These are phyloP conservation scores for Mercenaria mercenaria DNA, from an alignment of 1,140 invertebrate species.

Conservation along the genomic window DNA sequence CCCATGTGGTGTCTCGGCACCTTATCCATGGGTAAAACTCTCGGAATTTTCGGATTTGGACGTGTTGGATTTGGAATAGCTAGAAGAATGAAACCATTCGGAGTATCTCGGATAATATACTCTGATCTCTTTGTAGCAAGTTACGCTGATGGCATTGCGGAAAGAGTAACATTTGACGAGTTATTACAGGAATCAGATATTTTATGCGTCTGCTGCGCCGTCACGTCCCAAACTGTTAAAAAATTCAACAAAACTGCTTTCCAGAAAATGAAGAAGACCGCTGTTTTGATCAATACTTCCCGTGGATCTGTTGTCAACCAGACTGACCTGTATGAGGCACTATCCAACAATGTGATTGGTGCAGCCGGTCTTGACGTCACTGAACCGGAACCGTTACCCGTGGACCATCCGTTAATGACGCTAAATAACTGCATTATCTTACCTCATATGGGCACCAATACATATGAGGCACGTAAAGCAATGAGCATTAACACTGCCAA, in stretches of 20 bases:
- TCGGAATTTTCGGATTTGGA: slow-evolving; percentile 95
- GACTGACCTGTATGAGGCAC: slow-evolving; percentile 81
- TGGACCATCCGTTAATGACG: slow-evolving; percentile 62
- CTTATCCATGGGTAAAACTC: slow-evolving; percentile 91
- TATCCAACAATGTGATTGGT: slow-evolving; percentile 60
- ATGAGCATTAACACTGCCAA: slow-evolving; percentile 64
- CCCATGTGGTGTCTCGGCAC: slow-evolving; percentile 95
- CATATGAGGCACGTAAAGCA: slow-evolving; percentile 32
- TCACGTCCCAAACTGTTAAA: slow-evolving; percentile 72
- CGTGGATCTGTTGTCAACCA: slow-evolving; percentile 78
- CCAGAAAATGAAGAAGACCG: slow-evolving; percentile 85
- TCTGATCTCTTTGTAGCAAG: slow-evolving; percentile 89
- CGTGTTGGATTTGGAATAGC: slow-evolving; percentile 90
- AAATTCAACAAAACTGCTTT: slow-evolving; percentile 76
- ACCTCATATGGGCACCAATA: slow-evolving; percentile 69
- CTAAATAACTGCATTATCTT: slow-evolving; percentile 67
- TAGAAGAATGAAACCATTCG: slow-evolving; percentile 90
- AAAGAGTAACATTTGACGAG: slow-evolving; percentile 88
- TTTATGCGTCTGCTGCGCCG: slow-evolving; percentile 76
- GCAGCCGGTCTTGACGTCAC: slow-evolving; percentile 75
- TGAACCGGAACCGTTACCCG: slow-evolving; percentile 73
- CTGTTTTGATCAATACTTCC: slow-evolving; percentile 77
- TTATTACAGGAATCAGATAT: slow-evolving; percentile 79
- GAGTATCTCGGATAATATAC: slow-evolving; percentile 90
- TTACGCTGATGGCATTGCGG: slow-evolving; percentile 88